Conservation (phyloP, 2,888 invertebrate genomes). For the Chelonus formosanus region DNA sequence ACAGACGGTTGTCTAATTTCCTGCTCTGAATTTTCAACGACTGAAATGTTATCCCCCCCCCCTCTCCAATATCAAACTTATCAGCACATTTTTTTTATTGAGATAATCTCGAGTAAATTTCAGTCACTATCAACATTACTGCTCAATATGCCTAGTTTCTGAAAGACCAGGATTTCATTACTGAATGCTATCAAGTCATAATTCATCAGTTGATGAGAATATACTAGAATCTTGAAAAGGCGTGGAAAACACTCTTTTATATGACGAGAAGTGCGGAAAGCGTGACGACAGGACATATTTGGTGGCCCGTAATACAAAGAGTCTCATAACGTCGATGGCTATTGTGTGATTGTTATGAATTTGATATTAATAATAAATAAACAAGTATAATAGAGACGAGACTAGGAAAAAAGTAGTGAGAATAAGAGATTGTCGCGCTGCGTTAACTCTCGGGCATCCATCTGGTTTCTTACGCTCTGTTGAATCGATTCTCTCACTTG, state of each 20-base stretch:
- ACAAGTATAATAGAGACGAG: slow-evolving; percentile 58
- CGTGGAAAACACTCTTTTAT: slow-evolving; percentile 53
- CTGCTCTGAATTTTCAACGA: slow-evolving; percentile 64
- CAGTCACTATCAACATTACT: neutral
- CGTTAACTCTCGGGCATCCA: slow-evolving; percentile 57
- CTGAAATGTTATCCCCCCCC: slow-evolving; percentile 62
- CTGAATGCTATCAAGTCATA: no score
- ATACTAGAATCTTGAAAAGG: slow-evolving; percentile 42
- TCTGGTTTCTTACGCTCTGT: slow-evolving; percentile 52
- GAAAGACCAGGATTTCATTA: no score
- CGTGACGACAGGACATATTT: slow-evolving; percentile 55
- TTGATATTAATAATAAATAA: slow-evolving; percentile 65
- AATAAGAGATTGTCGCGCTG: slow-evolving; percentile 51
- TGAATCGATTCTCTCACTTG: slow-evolving; percentile 24
- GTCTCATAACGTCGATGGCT: slow-evolving; percentile 39
- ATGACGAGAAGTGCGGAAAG: slow-evolving; percentile 44
- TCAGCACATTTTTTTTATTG: neutral
- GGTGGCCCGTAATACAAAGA: slow-evolving; percentile 43
- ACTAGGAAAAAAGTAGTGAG: slow-evolving; percentile 13
- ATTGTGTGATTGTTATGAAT: slow-evolving; percentile 64
- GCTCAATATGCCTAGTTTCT: neutral
- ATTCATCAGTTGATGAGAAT: no score
- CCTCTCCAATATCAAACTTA: no score
- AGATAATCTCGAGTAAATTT: no score
- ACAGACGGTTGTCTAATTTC: slow-evolving; percentile 63